These are phyloP conservation scores for Pleuronectes platessa DNA, from an alignment of 2,113 vertebrate species.

Conservation along the genomic window DNA sequence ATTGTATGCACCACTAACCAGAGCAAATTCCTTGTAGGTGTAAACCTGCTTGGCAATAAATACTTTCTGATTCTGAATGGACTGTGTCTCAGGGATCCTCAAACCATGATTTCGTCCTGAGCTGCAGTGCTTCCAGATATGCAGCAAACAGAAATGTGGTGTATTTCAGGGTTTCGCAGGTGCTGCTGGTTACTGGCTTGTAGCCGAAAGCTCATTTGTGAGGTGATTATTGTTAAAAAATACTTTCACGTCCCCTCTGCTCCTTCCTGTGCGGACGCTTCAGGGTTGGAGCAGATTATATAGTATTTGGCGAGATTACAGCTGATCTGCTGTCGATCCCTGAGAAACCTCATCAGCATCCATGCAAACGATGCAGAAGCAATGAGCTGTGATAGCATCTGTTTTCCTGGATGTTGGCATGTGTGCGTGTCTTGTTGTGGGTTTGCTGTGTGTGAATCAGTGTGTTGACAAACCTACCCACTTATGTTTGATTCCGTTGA, in stretches of 20 bases:
- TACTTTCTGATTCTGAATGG: no score
- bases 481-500: not conserved
- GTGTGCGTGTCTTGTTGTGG: not conserved
- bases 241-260: not conserved
- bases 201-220: no score
- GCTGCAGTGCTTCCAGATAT: not conserved
- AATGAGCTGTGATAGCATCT: slow-evolving; percentile 32
- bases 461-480: not conserved
- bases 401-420: not conserved
- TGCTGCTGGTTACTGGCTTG: not conserved
- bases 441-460: not conserved
- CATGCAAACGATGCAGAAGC: slow-evolving; percentile 6
- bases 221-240: no score
- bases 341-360: slow-evolving; percentile 54
- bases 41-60: no score
- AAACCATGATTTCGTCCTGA: no score
- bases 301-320: not conserved
- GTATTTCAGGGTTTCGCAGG: slow-evolving; percentile 17
- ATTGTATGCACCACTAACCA: no score
- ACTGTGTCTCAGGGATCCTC: not conserved
- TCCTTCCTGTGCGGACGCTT: not conserved
- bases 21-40: no score
- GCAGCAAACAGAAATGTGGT: not conserved
- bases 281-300: no score
- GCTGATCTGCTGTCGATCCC: slow-evolving; percentile 18